Evolutionary conservation across 2,797 vertebrate genomes (phyloP).

Genomic region (Liasis olivaceus): DNA sequence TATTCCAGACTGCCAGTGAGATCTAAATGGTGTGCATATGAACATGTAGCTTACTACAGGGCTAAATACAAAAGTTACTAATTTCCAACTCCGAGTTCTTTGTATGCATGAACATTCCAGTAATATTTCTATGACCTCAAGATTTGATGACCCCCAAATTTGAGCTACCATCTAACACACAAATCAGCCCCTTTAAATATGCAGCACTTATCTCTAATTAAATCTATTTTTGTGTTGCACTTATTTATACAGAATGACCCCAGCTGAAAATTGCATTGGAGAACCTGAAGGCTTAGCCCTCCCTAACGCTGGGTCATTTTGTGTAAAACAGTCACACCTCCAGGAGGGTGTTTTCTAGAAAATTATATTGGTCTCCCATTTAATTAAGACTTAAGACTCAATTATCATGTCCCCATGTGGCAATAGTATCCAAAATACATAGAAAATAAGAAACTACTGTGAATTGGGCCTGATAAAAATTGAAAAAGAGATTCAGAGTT

Average conservation of each 20-base stretch:
- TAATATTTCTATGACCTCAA: neutral
- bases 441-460: neutral
- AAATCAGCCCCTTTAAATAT: neutral
- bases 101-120: neutral
- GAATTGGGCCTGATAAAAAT: neutral
- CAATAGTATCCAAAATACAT: neutral
- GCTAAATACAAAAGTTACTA: neutral
- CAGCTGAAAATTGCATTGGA: neutral
- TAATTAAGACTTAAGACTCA: neutral
- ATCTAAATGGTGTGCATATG: neutral
- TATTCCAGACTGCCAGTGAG: neutral
- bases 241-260: neutral
- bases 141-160: neutral
- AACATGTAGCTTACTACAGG: neutral
- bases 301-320: no score
- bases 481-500: neutral
- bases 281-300: neutral
- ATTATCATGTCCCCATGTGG: neutral
- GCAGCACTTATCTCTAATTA: neutral
- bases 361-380: neutral
- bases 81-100: neutral
- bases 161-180: neutral
- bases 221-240: neutral
- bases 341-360: neutral
- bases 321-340: no score